phyloP scores from a whole-genome alignment of 2,888 invertebrate species.

The Sminthurinus aureus region DNA sequence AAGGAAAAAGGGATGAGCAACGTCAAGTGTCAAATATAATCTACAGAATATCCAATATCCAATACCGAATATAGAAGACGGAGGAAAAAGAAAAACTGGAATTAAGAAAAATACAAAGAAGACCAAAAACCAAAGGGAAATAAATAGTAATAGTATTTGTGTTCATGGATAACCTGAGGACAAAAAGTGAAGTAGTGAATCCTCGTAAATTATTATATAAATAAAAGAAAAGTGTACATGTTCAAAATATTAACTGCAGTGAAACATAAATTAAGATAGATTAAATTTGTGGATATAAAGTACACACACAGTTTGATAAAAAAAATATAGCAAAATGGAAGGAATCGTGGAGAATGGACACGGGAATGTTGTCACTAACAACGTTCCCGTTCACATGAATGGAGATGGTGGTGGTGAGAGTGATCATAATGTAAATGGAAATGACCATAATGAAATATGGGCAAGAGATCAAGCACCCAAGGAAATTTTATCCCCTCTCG shows the following conservation, averaged over 20 bases:
- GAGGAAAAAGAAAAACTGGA: neutral
- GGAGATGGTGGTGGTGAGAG: neutral
- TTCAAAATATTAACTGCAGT: too few species aligned
- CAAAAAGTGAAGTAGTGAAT: neutral
- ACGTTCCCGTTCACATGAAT: slow-evolving; percentile 21
- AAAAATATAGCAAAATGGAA: slow-evolving; percentile 39
- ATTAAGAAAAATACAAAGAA: neutral
- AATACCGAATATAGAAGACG: neutral
- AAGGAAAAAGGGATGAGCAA: neutral
- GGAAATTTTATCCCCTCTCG: slow-evolving; percentile 54
- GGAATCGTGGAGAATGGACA: slow-evolving; percentile 55
- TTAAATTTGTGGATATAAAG: too few species aligned
- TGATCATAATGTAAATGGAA: slow-evolving; percentile 15
- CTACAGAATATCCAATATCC: too few species aligned
- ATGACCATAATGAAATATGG: slow-evolving; percentile 14
- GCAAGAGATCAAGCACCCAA: slow-evolving; percentile 50
- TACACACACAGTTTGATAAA: too few species aligned
- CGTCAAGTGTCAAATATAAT: neutral
- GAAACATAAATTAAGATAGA: too few species aligned
- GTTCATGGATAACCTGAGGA: neutral
- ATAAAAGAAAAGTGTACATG: too few species aligned
- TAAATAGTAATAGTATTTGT: neutral
- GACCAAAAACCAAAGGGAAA: neutral
- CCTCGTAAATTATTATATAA: too few species aligned
- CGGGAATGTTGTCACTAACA: slow-evolving; percentile 45